phyloP scores from a whole-genome alignment of 2,797 vertebrate species.

The Microchirus variegatus region DNA sequence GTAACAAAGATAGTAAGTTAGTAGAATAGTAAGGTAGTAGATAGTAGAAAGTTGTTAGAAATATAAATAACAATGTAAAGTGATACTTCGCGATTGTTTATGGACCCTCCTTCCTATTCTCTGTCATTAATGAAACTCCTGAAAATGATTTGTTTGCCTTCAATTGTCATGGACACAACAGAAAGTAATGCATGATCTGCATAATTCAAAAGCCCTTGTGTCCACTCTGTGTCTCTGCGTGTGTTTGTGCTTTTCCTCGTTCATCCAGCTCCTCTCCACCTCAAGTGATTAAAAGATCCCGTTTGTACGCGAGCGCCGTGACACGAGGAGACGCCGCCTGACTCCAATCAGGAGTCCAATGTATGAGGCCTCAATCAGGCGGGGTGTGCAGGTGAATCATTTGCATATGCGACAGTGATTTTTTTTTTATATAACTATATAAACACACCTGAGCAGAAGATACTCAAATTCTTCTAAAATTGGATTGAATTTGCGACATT shows the following conservation, averaged over 20 bases:
- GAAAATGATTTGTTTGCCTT: background rate
- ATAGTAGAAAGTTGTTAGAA: too few species aligned
- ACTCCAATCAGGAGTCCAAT: constrained; percentile 62
- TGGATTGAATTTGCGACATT: too few species aligned
- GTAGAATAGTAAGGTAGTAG: too few species aligned
- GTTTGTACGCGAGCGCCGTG: background rate
- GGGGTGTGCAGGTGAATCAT: constrained; percentile 44
- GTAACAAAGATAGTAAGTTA: too few species aligned
- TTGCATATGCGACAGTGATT: constrained; percentile 45
- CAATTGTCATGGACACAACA: background rate
- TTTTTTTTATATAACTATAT: too few species aligned
- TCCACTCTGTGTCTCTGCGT: background rate
- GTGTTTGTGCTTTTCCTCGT: constrained; percentile 5
- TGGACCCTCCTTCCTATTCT: too few species aligned
- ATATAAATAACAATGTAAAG: too few species aligned
- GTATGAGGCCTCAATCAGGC: constrained; percentile 55
- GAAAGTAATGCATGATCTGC: background rate
- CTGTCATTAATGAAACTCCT: too few species aligned
- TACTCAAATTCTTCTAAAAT: too few species aligned
- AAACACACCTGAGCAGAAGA: too few species aligned
- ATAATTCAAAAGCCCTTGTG: background rate
- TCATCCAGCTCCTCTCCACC: constrained; percentile 2
- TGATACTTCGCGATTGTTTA: too few species aligned
- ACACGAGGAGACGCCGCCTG: constrained; percentile 27
- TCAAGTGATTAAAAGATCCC: background rate